phyloP scores from a whole-genome alignment of 2,113 vertebrate genomes.

The Cephalopterus ornatus region DNA sequence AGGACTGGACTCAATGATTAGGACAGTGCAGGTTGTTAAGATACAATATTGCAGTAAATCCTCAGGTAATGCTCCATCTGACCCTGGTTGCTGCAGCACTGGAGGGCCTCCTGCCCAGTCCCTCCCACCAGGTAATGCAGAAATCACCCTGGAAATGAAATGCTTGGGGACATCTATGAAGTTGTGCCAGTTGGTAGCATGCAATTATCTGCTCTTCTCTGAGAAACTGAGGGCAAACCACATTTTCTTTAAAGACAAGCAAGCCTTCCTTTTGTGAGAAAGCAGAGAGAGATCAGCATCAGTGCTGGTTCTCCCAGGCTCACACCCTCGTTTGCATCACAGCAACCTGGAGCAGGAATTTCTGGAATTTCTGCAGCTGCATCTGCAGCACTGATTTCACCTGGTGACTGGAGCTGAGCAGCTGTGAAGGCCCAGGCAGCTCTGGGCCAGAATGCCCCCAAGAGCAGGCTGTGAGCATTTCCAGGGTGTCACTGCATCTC shows the following conservation, averaged over 20 bases:
- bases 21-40: not conserved
- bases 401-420: not conserved
- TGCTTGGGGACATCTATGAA: not conserved
- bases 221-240: not conserved
- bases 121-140: not conserved
- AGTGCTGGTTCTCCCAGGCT: not conserved
- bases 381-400: not conserved
- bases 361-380: conserved; percentile 52
- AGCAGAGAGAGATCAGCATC: not conserved
- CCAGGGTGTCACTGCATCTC: accelerated
- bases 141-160: not conserved
- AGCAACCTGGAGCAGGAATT: conserved; percentile 15
- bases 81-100: not conserved
- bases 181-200: not conserved
- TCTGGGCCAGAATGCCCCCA: not conserved
- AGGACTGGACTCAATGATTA: not conserved
- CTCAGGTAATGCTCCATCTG: not conserved
- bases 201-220: not conserved
- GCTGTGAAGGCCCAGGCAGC: not conserved
- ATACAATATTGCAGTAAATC: not conserved
- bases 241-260: not conserved
- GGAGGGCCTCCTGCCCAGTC: not conserved
- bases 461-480: accelerated
- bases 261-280: not conserved
- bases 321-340: not conserved